Evolutionary conservation across 1,140 invertebrate genomes (phyloP).

Genomic region (Drosophila mojavensis): DNA sequence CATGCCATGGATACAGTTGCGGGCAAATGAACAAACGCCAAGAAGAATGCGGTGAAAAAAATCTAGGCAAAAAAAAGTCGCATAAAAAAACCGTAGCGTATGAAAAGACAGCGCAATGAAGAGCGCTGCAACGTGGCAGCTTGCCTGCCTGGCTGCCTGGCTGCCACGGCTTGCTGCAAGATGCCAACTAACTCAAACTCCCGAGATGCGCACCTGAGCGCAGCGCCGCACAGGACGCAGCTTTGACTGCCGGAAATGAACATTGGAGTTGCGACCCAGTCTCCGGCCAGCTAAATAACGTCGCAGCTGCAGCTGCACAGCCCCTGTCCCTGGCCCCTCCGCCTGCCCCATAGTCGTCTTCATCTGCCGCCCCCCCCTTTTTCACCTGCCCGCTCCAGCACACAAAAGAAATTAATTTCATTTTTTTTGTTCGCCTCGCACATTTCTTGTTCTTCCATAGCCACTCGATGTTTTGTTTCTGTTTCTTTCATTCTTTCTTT

Average conservation of each 20-base stretch:
- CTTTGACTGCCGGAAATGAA: slow-evolving; percentile 81
- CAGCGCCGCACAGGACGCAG: slow-evolving; percentile 66
- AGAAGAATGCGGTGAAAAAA: slow-evolving; percentile 62
- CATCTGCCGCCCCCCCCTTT: neutral
- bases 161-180: slow-evolving; percentile 34
- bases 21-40: slow-evolving; percentile 77
- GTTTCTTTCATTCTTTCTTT: slow-evolving; percentile 50
- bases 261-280: slow-evolving; percentile 59
- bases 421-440: slow-evolving; percentile 55
- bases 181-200: slow-evolving; percentile 76
- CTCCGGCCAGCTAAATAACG: slow-evolving; percentile 56
- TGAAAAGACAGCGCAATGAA: slow-evolving; percentile 30
- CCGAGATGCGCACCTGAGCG: slow-evolving; percentile 63
- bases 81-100: neutral
- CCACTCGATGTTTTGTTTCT: slow-evolving; percentile 69
- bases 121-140: slow-evolving; percentile 3
- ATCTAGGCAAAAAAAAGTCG: neutral
- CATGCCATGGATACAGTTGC: slow-evolving; percentile 72
- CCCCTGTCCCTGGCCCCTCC: neutral
- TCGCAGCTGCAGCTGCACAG: slow-evolving; percentile 34
- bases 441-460: slow-evolving; percentile 41
- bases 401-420: slow-evolving; percentile 83
- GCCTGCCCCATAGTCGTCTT: slow-evolving; percentile 1
- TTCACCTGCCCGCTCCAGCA: slow-evolving; percentile 47
- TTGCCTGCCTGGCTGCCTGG: neutral